Evolutionary conservation across 2,797 vertebrate genomes (phyloP).

Genomic region (Typhlichthys subterraneus): DNA sequence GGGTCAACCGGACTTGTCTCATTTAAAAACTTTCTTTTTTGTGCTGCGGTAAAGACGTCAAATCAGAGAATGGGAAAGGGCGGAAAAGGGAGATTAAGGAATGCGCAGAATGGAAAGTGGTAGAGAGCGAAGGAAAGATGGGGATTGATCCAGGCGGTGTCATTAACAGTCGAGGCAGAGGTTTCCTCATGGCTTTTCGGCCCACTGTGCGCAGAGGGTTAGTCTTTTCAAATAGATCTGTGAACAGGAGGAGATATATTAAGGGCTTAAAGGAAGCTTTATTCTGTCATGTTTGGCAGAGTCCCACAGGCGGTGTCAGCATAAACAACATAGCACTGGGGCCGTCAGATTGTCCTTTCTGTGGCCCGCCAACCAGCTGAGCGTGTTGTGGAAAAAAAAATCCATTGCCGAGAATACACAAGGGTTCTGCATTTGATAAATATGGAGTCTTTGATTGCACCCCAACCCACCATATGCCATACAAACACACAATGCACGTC

Average conservation of each 20-base stretch:
- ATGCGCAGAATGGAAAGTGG: conserved; percentile 17
- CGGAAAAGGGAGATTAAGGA: conserved; percentile 31
- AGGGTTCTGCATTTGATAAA: neutral
- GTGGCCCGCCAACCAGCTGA: conserved; percentile 29
- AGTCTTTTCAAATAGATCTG: conserved; percentile 64
- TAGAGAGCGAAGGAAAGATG: conserved; percentile 36
- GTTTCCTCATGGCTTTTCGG: conserved; percentile 65
- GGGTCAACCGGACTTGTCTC: conserved; percentile 56
- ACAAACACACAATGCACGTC: neutral
- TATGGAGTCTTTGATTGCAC: neutral
- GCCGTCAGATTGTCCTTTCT: conserved; percentile 28
- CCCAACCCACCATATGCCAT: neutral
- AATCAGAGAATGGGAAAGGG: conserved; percentile 28
- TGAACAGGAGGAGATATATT: conserved; percentile 65
- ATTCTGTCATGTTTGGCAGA: conserved; percentile 48
- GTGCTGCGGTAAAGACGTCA: conserved; percentile 32
- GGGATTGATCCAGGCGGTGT: conserved; percentile 65
- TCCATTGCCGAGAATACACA: conserved; percentile 2
- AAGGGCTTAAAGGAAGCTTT: conserved; percentile 65
- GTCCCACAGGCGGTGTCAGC: conserved; percentile 53
- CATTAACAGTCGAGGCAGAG: conserved; percentile 72
- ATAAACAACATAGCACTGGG: conserved; percentile 47
- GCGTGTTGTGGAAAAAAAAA: conserved; percentile 8
- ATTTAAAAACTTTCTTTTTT: conserved; percentile 40
- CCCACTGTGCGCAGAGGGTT: conserved; percentile 57